A percentile compares a stretch with the other conserved stretches of the same genome.
These are phyloP conservation scores for Sarcophaga caerulescens DNA, from an alignment of 2,888 invertebrate genomes.

Conservation along the genomic window DNA sequence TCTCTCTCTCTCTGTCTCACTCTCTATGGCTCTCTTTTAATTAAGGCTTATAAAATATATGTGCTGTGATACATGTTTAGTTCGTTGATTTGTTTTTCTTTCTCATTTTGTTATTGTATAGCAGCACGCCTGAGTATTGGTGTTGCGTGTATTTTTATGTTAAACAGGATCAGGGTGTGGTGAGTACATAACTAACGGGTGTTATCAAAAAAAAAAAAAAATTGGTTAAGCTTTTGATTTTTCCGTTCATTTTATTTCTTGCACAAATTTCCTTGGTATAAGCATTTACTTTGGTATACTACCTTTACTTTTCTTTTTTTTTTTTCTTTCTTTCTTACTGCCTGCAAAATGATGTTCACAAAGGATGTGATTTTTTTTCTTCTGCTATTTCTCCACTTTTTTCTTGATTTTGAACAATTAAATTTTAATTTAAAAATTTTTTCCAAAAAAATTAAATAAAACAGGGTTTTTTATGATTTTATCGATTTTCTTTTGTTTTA, in stretches of 20 bases:
- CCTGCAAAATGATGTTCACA: conserved; percentile 58
- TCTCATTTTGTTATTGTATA: too few species aligned
- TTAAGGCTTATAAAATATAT: conserved; percentile 12
- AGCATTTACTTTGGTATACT: conserved; percentile 65
- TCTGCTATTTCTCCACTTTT: not conserved
- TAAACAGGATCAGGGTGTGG: conserved; percentile 79
- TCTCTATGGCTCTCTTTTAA: conserved; percentile 2
- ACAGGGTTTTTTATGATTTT: not conserved
- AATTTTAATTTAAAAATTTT: not conserved
- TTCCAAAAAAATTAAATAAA: not conserved
- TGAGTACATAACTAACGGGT: conserved; percentile 71
- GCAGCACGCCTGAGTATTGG: conserved; percentile 20
- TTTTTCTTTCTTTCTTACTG: conserved; percentile 53
- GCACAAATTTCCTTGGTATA: conserved; percentile 47
- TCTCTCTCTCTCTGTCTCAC: conserved; percentile 25
- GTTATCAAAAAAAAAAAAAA: conserved; percentile 23
- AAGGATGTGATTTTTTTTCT: conserved; percentile 47
- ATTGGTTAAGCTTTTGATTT: conserved; percentile 37
- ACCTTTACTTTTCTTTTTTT: conserved; percentile 56
- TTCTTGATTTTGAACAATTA: conserved; percentile 27
- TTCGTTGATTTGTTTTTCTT: too few species aligned
- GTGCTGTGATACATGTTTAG: too few species aligned
- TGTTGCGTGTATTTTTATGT: conserved; percentile 55
- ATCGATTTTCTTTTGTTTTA: conserved; percentile 13
- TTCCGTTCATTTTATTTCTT: conserved; percentile 36